Percentiles rank a stretch among this genome's conserved stretches.
These are phyloP conservation scores for Rhizomys pruinosus DNA, from an alignment of 2,113 vertebrate species.

Conservation along the genomic window DNA sequence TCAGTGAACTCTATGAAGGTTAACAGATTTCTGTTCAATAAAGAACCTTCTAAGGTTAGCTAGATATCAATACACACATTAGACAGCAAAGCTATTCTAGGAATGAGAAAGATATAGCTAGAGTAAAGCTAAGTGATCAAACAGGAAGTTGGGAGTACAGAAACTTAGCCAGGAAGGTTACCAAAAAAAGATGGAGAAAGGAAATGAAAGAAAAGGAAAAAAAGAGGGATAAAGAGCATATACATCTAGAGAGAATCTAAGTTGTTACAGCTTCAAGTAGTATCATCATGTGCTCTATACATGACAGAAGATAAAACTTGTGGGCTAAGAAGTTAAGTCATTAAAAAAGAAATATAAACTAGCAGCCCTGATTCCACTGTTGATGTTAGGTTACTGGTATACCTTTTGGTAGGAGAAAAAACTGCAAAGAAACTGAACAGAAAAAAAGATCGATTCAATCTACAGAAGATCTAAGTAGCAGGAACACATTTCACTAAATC, in stretches of 20 bases:
- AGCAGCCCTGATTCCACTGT: background rate
- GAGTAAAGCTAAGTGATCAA: slow-evolving; percentile 27
- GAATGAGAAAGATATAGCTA: slow-evolving; percentile 36
- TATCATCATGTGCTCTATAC: background rate
- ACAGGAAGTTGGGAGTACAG: background rate
- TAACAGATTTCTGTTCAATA: background rate
- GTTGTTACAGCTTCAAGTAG: background rate
- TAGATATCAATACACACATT: background rate
- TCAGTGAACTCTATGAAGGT: background rate
- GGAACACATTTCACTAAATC: background rate
- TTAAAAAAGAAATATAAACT: background rate
- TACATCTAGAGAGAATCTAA: background rate
- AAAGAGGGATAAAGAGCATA: background rate
- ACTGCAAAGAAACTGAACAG: background rate
- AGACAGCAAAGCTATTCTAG: background rate
- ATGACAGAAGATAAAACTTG: background rate
- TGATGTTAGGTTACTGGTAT: background rate
- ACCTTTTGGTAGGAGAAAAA: background rate
- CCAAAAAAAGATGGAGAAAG: background rate
- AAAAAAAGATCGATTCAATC: background rate
- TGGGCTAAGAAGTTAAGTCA: slow-evolving; percentile 30
- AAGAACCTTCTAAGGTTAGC: background rate
- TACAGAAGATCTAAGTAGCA: slow-evolving; percentile 8
- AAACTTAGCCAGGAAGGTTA: slow-evolving; percentile 33
- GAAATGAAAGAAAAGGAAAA: background rate